Percentiles rank a stretch among this genome's conserved stretches.
Conservation (phyloP, 2,113 vertebrate genomes). For the Pteruthius melanotis region DNA sequence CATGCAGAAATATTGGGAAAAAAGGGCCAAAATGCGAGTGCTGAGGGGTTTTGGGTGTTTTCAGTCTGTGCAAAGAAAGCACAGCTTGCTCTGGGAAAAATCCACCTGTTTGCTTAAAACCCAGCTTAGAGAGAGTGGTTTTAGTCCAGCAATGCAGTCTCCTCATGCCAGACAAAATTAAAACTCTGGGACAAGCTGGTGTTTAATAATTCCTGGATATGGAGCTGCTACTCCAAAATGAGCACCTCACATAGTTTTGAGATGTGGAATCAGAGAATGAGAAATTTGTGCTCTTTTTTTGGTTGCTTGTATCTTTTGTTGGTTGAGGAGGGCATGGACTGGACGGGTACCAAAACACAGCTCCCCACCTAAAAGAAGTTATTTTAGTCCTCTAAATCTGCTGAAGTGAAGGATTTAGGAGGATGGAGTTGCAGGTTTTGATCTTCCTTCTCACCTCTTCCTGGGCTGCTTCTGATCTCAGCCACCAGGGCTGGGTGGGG, state of each 20-base stretch:
- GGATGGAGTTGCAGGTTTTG: neutral
- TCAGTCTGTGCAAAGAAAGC: neutral
- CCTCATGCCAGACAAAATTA: neutral
- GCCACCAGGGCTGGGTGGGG: neutral
- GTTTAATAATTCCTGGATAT: neutral
- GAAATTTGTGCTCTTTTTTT: neutral
- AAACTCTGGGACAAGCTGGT: neutral
- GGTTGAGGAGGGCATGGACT: too few species aligned
- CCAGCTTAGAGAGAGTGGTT: neutral
- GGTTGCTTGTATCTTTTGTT: neutral
- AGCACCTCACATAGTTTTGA: neutral
- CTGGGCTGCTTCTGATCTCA: neutral
- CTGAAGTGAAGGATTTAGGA: neutral
- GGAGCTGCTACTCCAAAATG: neutral
- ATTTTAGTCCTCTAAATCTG: neutral
- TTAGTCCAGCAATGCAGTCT: neutral
- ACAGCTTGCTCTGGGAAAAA: neutral
- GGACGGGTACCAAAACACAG: neutral
- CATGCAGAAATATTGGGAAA: neutral
- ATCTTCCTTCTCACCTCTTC: neutral
- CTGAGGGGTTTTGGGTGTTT: neutral
- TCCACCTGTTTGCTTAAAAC: neutral
- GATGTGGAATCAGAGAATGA: neutral
- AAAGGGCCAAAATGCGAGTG: neutral
- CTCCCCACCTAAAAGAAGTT: neutral